Percentiles rank a stretch among this genome's conserved stretches.
Conservation (phyloP, 2,797 vertebrate species). For the Emydoidea blandingii region DNA sequence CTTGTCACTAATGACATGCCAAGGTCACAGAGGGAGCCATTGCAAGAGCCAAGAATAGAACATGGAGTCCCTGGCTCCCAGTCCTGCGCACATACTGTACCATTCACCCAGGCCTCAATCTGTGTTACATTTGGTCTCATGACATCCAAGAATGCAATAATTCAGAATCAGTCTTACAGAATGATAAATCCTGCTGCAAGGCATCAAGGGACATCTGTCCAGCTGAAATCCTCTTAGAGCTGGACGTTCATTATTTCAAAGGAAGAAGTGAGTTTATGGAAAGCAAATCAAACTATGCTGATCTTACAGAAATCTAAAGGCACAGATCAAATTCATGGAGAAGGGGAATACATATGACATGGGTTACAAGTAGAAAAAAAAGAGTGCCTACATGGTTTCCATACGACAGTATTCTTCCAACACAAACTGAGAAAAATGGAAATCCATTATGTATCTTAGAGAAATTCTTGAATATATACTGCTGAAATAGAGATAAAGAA, state of each 20-base stretch:
- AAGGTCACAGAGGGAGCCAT: background rate
- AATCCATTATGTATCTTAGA: background rate
- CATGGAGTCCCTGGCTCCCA: background rate
- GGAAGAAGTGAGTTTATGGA: slow-evolving; percentile 12
- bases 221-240: slow-evolving; percentile 74
- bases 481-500: background rate
- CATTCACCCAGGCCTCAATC: slow-evolving; percentile 9
- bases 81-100: background rate
- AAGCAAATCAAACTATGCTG: slow-evolving; percentile 54
- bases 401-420: background rate
- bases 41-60: background rate
- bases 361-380: slow-evolving; percentile 3
- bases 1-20: background rate
- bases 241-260: slow-evolving; percentile 53
- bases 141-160: slow-evolving; percentile 47
- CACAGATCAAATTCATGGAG: background rate
- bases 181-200: slow-evolving; percentile 68
- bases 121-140: background rate
- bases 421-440: background rate
- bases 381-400: background rate
- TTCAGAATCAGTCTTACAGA: slow-evolving; percentile 55
- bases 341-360: background rate
- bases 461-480: background rate
- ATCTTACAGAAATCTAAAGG: slow-evolving; percentile 49
- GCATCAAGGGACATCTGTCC: slow-evolving; percentile 71